Percentiles rank a stretch among this genome's conserved stretches.
phyloP scores from a whole-genome alignment of 2,888 invertebrate genomes.

The Congeria kusceri region DNA sequence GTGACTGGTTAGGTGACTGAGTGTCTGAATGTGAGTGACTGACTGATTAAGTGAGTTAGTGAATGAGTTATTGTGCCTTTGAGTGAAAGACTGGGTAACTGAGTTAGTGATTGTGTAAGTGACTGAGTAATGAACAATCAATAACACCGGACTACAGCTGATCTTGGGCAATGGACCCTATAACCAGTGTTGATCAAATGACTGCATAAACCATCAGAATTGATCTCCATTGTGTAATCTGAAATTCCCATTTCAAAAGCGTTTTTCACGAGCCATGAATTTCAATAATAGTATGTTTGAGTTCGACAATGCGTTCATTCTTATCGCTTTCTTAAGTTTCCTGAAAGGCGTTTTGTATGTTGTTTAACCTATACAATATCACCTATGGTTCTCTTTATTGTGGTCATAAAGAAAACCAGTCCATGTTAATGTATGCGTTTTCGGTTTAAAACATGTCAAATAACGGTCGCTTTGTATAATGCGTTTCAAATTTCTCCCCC shows the following conservation, averaged over 20 bases:
- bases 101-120: no score
- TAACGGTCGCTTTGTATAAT: not conserved
- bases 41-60: no score
- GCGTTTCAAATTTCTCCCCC: conserved; percentile 21
- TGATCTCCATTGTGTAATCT: not conserved
- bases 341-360: not conserved
- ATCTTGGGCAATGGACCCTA: no score
- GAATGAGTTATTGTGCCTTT: no score
- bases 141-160: no score
- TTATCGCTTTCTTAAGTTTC: not conserved
- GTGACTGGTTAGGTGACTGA: no score
- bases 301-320: not conserved
- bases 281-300: conserved; percentile 23
- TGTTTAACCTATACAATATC: conserved; percentile 1
- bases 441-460: not conserved
- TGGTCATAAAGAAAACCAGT: not conserved
- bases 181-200: no score
- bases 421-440: not conserved
- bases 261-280: conserved; percentile 21
- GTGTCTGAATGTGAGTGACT: no score
- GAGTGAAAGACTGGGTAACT: no score
- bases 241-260: not conserved
- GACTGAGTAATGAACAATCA: no score
- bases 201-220: not conserved
- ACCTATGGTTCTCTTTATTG: not conserved